Evolutionary conservation across 2,888 invertebrate genomes (phyloP), one percentile per base, ranked within the genome.

Genomic region (Lithophane leautieri): DNA sequence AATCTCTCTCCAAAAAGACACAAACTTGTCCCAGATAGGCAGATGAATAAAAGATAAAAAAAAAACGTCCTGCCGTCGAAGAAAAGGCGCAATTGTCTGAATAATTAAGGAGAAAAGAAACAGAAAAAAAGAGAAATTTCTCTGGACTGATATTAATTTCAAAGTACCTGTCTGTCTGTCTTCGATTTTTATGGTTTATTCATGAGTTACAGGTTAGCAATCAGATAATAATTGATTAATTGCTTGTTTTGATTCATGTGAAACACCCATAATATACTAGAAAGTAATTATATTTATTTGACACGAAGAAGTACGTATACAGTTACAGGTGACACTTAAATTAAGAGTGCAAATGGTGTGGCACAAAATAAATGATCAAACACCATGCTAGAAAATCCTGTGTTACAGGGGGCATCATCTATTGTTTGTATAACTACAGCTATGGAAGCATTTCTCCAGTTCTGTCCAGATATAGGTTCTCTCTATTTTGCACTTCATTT

Each of bases 31-130:
- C 76, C 54, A 73, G 52, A 70, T 71, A 71, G 73, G 63, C 63
- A 42, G 66, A 84, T 87, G 87, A 85, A 86, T 86, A 87, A 87
- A 87, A 86, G 62, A 87, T 87, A 47, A 56, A 86, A 84, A 84
- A 28, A 82, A 66, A 76, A 40, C 60, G 42, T 34, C 65, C 25
- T 28, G n/a, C 67, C 61, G 11, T 58, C 70, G 71, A 69, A 78
- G 71, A 76, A 76, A 81, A 79, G 75, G 52, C 75, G 73, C 79
- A 80, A 82, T 81, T 77, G 65, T 58, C 66, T 87, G 82, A 87
- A 87, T 87, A 85, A 82, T 87, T 86, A 81, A 87, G 7, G 60
- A 47, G 70, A 63, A 77, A 82, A 52, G 75, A 73, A 60, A 81
- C 70, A 34, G 40, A 65, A 56, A 3, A 3, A 73, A 77, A 65